Conservation (phyloP, 2,113 vertebrate species). For the Silurus meridionalis region DNA sequence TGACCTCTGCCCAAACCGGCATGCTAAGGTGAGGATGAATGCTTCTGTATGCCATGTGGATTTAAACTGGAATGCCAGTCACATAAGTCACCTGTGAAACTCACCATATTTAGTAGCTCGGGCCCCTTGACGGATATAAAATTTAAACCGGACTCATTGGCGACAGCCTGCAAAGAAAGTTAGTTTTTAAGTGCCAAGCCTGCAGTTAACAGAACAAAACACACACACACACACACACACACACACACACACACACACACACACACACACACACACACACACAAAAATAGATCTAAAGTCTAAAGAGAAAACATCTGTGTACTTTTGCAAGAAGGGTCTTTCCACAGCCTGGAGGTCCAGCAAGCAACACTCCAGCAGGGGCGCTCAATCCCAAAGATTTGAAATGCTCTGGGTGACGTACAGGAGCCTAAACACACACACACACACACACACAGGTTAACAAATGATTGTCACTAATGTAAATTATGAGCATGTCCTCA, state of each 20-base stretch:
- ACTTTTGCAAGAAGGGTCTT: constrained; percentile 96
- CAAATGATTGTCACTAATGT: background rate
- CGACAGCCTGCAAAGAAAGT: constrained; percentile 80
- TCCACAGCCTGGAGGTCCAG: constrained; percentile 94
- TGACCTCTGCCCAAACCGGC: background rate
- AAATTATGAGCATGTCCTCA: no score
- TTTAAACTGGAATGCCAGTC: background rate
- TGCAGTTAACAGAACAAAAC: background rate
- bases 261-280: no score
- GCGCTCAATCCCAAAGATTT: constrained; percentile 83
- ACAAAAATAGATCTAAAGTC: background rate
- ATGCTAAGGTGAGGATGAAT: background rate
- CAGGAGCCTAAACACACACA: constrained; percentile 80
- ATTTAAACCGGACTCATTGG: constrained; percentile 96
- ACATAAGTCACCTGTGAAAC: constrained; percentile 41
- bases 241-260: no score
- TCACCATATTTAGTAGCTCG: constrained; percentile 96
- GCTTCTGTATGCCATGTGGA: background rate
- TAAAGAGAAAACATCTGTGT: constrained; percentile 6
- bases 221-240: no score
- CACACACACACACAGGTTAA: constrained; percentile 35
- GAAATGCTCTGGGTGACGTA: constrained; percentile 86
- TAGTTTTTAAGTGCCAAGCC: background rate
- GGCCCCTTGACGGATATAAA: constrained; percentile 98
- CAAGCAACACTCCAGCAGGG: constrained; percentile 90